Base-by-base conservation (phyloP, 2,113 vertebrate species). In the Euleptes europaea region DNA sequence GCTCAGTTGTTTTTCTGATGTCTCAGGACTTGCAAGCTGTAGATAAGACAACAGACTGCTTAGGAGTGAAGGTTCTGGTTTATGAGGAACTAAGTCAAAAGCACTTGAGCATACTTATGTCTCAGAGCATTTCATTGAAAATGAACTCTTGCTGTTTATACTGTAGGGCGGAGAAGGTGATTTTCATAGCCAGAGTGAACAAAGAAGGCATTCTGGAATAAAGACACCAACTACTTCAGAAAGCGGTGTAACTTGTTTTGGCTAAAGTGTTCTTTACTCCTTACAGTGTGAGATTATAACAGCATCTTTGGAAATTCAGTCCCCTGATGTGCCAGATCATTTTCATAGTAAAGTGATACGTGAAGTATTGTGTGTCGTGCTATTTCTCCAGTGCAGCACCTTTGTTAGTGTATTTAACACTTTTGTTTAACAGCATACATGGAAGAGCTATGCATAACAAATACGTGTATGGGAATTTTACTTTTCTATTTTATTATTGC, bases 381-480 rank as follows among this genome's bases (percentile, higher is more conserved):
- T 65, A 84, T 51, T 87, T 87, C 33, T 89, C n/a, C 73, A 65
- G n/a, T 65, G 51, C 1, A 63, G 44, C 47, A 23, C 35, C 51
- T 89, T 77, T 83, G 2, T 67, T 54, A 2, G 8, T 82, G 11
- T 79, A 63, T 84, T 91, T 84, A 80, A 74, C 31, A 83, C 31
- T n/a, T 79, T 44, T 87, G 88, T 78, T 78, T 71, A 72, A 73
- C 28, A 31, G 63, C 54, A 23, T 35, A 82, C 31, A 1, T 14
- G 2, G 17, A 65, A 5, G 69, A 78, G 19, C 83, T 57, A 44
- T 9, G 63, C 66, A 26, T 85, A 67, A 54, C 6, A n/a, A 80
- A 47, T 33, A 10, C 60, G 47, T 10, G 21, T 78, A 35, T 63
- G 11, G 67, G 23, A 85, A 84, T 60, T 90, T 74, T 69, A 13